Evolutionary conservation across 2,797 vertebrate species (phyloP).

Genomic region (Scarus forsteni): DNA sequence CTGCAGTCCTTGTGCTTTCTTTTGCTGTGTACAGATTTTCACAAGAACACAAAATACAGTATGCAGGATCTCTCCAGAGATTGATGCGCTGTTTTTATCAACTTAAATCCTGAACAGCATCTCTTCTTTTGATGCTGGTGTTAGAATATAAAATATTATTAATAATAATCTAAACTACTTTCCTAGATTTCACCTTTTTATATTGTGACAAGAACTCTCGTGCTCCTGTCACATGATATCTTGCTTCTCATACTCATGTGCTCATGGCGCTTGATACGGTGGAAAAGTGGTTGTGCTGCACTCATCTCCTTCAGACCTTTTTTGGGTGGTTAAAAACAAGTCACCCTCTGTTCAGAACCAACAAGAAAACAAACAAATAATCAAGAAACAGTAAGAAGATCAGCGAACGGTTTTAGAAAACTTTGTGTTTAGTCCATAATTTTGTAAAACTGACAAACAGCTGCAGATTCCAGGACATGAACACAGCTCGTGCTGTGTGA

Average conservation of each 20-base stretch:
- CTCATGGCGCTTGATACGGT: slow-evolving; percentile 22
- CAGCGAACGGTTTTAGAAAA: too few species aligned
- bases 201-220: background rate
- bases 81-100: slow-evolving; percentile 5
- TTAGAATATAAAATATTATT: background rate
- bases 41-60: slow-evolving; percentile 37
- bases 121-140: background rate
- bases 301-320: background rate
- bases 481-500: too few species aligned
- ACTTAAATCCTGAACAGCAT: background rate
- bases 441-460: too few species aligned
- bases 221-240: slow-evolving; percentile 41
- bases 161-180: background rate
- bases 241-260: slow-evolving; percentile 25
- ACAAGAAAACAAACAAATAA: background rate
- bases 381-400: too few species aligned
- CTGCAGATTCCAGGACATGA: too few species aligned
- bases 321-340: background rate
- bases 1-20: slow-evolving; percentile 5
- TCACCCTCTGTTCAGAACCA: background rate
- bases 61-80: slow-evolving; percentile 16
- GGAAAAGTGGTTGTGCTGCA: slow-evolving; percentile 2
- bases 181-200: background rate
- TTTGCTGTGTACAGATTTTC: slow-evolving; percentile 36
- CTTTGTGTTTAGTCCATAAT: too few species aligned